These are phyloP conservation scores for Atrina japonica DNA, from an alignment of 2,888 invertebrate genomes.

Conservation along the genomic window DNA sequence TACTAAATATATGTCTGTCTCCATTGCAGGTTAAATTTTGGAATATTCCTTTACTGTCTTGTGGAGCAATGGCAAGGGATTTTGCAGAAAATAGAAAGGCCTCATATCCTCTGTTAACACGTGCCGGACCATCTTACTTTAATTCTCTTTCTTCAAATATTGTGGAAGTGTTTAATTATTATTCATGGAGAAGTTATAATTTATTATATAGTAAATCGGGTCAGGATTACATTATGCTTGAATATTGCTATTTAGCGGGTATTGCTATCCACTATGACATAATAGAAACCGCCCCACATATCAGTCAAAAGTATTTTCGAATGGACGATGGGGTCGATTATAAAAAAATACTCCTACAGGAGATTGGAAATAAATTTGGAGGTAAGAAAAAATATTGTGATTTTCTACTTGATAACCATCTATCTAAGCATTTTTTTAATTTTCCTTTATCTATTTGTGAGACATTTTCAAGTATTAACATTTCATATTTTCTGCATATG, in stretches of 20 bases:
- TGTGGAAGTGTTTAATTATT: slow-evolving; percentile 41
- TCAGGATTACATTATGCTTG: slow-evolving; percentile 84
- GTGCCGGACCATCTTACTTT: slow-evolving; percentile 74
- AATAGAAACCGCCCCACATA: slow-evolving; percentile 36
- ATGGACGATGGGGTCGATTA: slow-evolving; percentile 49
- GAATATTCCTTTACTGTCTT: slow-evolving; percentile 91
- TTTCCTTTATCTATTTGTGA: too few relatives aligned
- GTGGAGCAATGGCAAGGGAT: slow-evolving; percentile 75
- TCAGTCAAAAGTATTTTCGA: slow-evolving; percentile 65
- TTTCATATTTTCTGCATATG: too few relatives aligned
- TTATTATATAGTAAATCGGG: slow-evolving; percentile 90
- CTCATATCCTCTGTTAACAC: slow-evolving; percentile 88
- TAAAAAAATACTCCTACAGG: slow-evolving; percentile 56
- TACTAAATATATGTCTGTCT: not conserved
- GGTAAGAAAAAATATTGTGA: too few relatives aligned
- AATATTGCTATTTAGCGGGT: slow-evolving; percentile 90
- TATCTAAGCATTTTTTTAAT: too few relatives aligned
- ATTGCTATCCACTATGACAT: slow-evolving; percentile 85
- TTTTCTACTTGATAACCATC: too few relatives aligned
- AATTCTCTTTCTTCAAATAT: slow-evolving; percentile 62
- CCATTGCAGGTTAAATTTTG: slow-evolving; percentile 86
- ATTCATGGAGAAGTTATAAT: slow-evolving; percentile 79
- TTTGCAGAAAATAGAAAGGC: slow-evolving; percentile 62
- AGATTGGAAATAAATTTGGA: slow-evolving; percentile 66
- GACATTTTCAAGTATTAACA: too few relatives aligned